These are phyloP conservation scores for Andrena fulva DNA, from an alignment of 2,888 invertebrate species.

Conservation along the genomic window DNA sequence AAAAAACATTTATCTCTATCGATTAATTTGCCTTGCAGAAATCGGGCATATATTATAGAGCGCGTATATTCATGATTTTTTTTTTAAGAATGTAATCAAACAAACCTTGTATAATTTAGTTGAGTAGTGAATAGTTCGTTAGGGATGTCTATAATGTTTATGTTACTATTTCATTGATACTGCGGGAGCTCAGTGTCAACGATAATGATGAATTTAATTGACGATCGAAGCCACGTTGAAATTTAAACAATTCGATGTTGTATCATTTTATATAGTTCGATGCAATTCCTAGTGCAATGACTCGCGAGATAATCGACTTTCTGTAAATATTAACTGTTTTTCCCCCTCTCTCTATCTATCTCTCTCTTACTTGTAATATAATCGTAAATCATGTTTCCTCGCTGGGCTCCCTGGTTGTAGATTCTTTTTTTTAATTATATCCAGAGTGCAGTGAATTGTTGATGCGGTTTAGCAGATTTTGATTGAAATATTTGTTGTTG, in stretches of 20 bases:
- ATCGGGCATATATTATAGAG: conserved; percentile 60
- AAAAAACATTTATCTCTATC: conserved; percentile 58
- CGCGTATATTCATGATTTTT: conserved; percentile 62
- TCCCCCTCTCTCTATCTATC: not conserved
- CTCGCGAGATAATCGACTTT: conserved; percentile 62
- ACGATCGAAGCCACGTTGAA: conserved; percentile 16
- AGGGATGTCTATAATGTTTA: conserved; percentile 71
- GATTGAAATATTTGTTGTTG: conserved; percentile 57
- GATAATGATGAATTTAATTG: conserved; percentile 9
- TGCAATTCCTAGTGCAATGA: conserved; percentile 78
- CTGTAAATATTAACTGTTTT: conserved; percentile 66
- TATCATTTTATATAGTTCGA: conserved; percentile 32
- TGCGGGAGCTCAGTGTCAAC: conserved; percentile 61
- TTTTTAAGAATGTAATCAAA: conserved; percentile 72
- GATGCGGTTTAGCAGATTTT: conserved; percentile 53
- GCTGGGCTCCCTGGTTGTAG: conserved; percentile 60
- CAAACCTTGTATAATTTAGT: conserved; percentile 78
- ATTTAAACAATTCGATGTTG: conserved; percentile 10
- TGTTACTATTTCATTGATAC: conserved; percentile 56
- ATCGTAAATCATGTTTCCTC: conserved; percentile 28
- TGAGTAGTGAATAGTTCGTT: conserved; percentile 74
- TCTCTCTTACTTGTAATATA: conserved; percentile 53
- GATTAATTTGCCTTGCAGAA: conserved; percentile 63
- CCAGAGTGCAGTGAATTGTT: conserved; percentile 65
- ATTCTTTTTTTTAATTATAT: conserved; percentile 38